Percentiles rank a stretch among this genome's conserved stretches.
Conservation (phyloP, 2,797 vertebrate species). For the Triplophysa yarkandensis region DNA sequence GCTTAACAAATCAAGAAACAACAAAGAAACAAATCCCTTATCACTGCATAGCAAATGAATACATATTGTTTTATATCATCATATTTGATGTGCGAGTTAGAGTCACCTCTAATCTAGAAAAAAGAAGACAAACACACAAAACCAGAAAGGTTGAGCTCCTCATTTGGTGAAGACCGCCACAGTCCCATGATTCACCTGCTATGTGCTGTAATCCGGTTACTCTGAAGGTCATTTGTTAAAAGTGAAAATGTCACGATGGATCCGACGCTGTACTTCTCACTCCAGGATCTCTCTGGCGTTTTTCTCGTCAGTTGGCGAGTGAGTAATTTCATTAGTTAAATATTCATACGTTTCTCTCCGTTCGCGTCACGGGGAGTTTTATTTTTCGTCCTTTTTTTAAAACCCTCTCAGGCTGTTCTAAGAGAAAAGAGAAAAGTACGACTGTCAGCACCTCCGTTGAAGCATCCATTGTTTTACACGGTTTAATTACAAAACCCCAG, state of each 20-base stretch:
- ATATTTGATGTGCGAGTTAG: slow-evolving; percentile 20
- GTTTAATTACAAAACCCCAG: slow-evolving; percentile 84
- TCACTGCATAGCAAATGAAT: slow-evolving; percentile 22
- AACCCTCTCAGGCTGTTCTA: slow-evolving; percentile 35
- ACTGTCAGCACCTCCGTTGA: slow-evolving; percentile 71
- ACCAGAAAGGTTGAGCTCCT: slow-evolving; percentile 10
- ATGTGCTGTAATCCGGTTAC: slow-evolving; percentile 63
- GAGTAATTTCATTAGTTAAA: slow-evolving; percentile 83
- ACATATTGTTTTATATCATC: background rate
- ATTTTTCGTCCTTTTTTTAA: slow-evolving; percentile 21
- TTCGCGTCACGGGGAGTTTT: slow-evolving; percentile 75
- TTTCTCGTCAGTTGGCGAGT: slow-evolving; percentile 71
- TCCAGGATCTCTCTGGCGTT: slow-evolving; percentile 61
- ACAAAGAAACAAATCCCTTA: background rate
- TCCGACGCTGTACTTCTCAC: slow-evolving; percentile 72
- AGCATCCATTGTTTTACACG: slow-evolving; percentile 71
- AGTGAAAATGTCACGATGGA: slow-evolving; percentile 66
- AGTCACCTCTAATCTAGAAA: slow-evolving; percentile 36
- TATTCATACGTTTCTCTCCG: slow-evolving; percentile 82
- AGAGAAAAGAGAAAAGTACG: slow-evolving; percentile 60
- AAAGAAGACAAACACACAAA: slow-evolving; percentile 13
- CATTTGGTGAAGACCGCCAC: slow-evolving; percentile 32
- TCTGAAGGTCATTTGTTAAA: slow-evolving; percentile 65
- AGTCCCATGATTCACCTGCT: slow-evolving; percentile 54
- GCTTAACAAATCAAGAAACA: background rate